Evolutionary conservation across 2,797 vertebrate genomes (phyloP).

Genomic region (Fistularia commersonii): DNA sequence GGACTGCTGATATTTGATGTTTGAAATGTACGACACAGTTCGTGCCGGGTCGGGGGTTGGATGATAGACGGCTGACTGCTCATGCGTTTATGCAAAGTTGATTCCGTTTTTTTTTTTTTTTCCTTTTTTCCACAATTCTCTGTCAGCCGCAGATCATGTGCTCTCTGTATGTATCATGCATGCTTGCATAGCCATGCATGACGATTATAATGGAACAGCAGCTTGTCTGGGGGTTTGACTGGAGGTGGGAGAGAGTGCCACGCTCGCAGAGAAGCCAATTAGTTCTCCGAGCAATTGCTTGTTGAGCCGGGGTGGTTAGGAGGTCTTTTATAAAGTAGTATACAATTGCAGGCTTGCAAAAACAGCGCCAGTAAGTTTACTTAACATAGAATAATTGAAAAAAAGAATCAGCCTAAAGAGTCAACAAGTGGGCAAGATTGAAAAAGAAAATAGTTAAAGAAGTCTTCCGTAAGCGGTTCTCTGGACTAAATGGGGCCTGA

Average conservation of each 20-base stretch:
- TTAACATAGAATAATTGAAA: no score
- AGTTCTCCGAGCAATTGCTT: constrained; percentile 28
- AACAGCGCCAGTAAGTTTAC: no score
- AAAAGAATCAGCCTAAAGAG: no score
- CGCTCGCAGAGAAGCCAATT: constrained; percentile 40
- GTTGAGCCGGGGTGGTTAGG: constrained; percentile 33
- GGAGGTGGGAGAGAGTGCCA: constrained; percentile 27
- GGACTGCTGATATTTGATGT: constrained; percentile 51
- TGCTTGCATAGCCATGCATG: constrained; percentile 24
- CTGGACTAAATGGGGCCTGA: constrained; percentile 29
- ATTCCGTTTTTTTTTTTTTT: constrained; percentile 43
- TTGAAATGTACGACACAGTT: constrained; percentile 37
- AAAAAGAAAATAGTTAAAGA: no score
- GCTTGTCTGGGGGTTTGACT: constrained; percentile 33
- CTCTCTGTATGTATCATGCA: constrained; percentile 35
- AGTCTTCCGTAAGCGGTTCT: neutral
- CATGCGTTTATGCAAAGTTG: constrained; percentile 51
- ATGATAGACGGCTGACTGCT: constrained; percentile 60
- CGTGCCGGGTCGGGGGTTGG: constrained; percentile 38
- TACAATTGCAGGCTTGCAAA: constrained; percentile 9
- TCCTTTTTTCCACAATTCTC: constrained; percentile 41
- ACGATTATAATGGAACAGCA: constrained; percentile 37
- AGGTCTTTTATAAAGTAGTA: constrained; percentile 19
- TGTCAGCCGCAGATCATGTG: constrained; percentile 27
- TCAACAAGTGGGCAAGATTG: no score